These are phyloP conservation scores for Calliscelio sp. DNA, from an alignment of 2,888 invertebrate genomes.

Conservation along the genomic window DNA sequence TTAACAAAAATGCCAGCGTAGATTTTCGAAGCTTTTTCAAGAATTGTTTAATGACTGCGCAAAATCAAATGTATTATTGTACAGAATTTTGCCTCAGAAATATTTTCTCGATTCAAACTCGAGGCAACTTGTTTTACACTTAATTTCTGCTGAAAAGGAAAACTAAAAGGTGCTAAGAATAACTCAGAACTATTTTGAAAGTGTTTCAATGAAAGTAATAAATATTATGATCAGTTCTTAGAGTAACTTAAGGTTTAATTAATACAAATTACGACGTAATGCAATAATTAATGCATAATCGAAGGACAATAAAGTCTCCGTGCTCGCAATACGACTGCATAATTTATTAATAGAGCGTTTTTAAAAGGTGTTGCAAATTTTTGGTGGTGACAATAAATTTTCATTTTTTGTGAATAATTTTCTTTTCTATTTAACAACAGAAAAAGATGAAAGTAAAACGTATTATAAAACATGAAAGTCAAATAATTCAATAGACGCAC, in stretches of 20 bases:
- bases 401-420: too few relatives aligned
- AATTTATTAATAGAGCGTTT: constrained; percentile 21
- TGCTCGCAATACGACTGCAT: constrained; percentile 43
- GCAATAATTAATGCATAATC: constrained; percentile 66
- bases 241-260: constrained; percentile 48
- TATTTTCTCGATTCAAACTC: not conserved
- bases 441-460: not conserved
- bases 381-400: constrained; percentile 64
- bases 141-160: not conserved
- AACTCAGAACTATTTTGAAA: constrained; percentile 22
- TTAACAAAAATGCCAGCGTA: constrained; percentile 31
- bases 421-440: too few relatives aligned
- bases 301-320: constrained; percentile 48
- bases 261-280: constrained; percentile 38
- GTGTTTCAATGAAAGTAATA: constrained; percentile 65
- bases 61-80: not conserved
- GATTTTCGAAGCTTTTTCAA: constrained; percentile 1
- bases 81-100: too few relatives aligned
- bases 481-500: constrained; percentile 41
- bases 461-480: constrained; percentile 47
- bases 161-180: not conserved
- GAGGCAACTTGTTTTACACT: constrained; percentile 29
- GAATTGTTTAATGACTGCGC: not conserved
- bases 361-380: constrained; percentile 12
- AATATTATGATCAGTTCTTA: constrained; percentile 39